Conservation (phyloP, 2,113 vertebrate species). For the Shinisaurus crocodilurus region DNA sequence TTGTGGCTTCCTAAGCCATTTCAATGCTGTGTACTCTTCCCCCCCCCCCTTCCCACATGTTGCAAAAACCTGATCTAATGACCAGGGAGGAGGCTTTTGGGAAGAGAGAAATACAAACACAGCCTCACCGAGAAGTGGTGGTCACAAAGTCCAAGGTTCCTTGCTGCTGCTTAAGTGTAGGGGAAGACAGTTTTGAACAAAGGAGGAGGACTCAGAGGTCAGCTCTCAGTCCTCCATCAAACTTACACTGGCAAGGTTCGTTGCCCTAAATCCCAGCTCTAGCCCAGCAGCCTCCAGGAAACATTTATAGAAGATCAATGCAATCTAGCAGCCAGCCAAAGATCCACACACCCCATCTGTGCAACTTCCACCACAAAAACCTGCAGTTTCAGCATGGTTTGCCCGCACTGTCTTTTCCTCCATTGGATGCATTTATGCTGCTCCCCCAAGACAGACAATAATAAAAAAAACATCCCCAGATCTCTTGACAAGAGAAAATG, state of each 20-base stretch:
- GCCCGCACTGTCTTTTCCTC: not conserved
- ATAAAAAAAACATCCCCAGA: too few relatives aligned
- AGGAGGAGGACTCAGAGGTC: not conserved
- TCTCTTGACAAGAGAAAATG: not conserved
- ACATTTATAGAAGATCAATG: not conserved
- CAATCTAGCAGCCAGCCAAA: not conserved
- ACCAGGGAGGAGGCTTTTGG: not conserved
- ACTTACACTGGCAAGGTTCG: not conserved
- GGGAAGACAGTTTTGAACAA: not conserved
- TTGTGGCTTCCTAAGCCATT: not conserved
- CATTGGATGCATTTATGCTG: not conserved
- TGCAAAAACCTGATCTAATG: not conserved
- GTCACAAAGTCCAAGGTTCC: not conserved
- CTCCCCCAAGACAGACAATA: not conserved
- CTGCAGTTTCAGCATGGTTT: not conserved
- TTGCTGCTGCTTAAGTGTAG: not conserved
- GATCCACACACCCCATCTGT: not conserved
- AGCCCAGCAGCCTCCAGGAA: not conserved
- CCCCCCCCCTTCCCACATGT: not conserved
- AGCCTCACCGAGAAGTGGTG: not conserved
- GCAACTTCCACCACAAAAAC: not conserved
- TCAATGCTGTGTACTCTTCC: not conserved
- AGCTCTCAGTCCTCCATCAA: not conserved
- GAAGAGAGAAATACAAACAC: not conserved
- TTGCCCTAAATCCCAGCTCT: not conserved